Conservation (phyloP, 2,888 invertebrate genomes). For the Cryptops parisi region DNA sequence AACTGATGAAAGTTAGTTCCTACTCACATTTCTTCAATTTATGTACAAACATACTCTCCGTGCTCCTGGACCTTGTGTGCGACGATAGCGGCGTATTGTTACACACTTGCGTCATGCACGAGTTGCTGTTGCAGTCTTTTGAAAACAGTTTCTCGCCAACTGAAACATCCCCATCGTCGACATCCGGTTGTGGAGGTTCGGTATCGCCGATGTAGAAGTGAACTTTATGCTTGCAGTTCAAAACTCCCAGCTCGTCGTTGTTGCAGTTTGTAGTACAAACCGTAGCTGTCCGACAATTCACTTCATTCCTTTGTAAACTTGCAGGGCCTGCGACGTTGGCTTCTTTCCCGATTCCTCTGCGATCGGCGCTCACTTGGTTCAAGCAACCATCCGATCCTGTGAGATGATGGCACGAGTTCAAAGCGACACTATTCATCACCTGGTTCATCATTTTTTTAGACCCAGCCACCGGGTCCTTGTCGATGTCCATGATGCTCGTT, state of each 20-base stretch:
- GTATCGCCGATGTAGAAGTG: no score
- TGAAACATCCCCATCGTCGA: neutral
- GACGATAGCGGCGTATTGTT: neutral
- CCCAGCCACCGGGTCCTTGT: neutral
- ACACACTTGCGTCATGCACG: neutral
- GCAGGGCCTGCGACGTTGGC: no score
- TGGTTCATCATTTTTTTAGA: neutral
- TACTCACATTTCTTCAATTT: conserved; percentile 5
- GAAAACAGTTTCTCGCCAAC: neutral
- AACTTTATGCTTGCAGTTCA: no score
- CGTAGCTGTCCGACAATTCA: no score
- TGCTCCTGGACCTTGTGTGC: neutral
- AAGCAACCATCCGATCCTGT: no score
- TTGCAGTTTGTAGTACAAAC: no score
- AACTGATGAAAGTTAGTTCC: neutral
- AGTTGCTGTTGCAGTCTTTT: neutral
- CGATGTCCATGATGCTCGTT: neutral
- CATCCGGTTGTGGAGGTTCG: no score
- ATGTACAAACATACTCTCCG: no score
- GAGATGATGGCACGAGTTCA: neutral
- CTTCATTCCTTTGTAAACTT: no score
- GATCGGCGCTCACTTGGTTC: no score
- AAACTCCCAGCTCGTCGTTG: no score
- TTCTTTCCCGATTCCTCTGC: neutral
- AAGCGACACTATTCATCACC: neutral